These are phyloP conservation scores for Matsumurasca onukii DNA, from an alignment of 1,140 invertebrate species.

Conservation along the genomic window DNA sequence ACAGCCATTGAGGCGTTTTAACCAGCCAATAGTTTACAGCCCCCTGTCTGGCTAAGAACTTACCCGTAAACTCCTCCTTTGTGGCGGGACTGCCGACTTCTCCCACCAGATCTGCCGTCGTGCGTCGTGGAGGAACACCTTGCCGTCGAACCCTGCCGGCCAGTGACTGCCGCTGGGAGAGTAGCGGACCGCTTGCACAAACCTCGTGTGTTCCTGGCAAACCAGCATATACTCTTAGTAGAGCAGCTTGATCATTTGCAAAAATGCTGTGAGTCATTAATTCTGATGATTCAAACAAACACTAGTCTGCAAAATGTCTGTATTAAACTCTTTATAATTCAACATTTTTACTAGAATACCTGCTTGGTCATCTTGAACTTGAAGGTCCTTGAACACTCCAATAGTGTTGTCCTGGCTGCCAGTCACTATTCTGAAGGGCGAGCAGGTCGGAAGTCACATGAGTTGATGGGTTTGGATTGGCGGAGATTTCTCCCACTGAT, in stretches of 20 bases:
- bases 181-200: conserved; percentile 95
- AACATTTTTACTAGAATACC: conserved; percentile 46
- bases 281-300: too few relatives aligned
- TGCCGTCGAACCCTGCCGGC: conserved; percentile 95
- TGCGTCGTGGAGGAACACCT: conserved; percentile 92
- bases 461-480: conserved; percentile 95
- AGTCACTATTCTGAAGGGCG: conserved; percentile 94
- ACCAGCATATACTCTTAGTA: too few relatives aligned
- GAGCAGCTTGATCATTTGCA: too few relatives aligned
- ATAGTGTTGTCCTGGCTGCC: conserved; percentile 96
- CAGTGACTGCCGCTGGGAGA: conserved; percentile 90
- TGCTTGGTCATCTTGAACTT: conserved; percentile 92
- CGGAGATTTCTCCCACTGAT: conserved; percentile 95
- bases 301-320: background rate
- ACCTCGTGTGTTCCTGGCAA: conserved; percentile 90
- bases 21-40: too few relatives aligned
- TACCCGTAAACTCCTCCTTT: conserved; percentile 75
- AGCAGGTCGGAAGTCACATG: conserved; percentile 86
- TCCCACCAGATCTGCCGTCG: conserved; percentile 74
- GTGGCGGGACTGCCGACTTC: conserved; percentile 79
- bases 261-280: too few relatives aligned
- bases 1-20: too few relatives aligned
- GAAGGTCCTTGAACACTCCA: conserved; percentile 95
- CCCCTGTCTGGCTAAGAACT: too few relatives aligned
- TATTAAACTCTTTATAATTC: background rate